These are phyloP conservation scores for Erebia aethiops DNA, from an alignment of 2,888 invertebrate genomes.

Conservation along the genomic window DNA sequence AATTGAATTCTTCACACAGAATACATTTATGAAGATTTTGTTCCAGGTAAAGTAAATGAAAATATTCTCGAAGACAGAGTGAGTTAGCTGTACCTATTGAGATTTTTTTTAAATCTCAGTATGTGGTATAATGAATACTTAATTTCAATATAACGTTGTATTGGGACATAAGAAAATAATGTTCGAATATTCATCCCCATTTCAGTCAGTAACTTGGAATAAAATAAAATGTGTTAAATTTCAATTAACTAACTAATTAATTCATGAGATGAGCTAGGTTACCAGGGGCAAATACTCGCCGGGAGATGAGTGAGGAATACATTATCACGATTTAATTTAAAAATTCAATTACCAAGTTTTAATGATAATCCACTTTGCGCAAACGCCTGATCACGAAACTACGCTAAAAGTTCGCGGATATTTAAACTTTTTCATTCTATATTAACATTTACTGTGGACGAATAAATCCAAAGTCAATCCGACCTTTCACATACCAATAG, in stretches of 20 bases:
- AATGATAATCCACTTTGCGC: conserved; percentile 38
- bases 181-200: not conserved
- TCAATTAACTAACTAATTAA: conserved; percentile 33
- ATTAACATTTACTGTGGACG: not conserved
- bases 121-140: not conserved
- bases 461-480: not conserved
- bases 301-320: conserved; percentile 36
- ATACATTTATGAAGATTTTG: not conserved
- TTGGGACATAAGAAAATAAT: not conserved
- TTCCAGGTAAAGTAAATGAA: not conserved
- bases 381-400: conserved; percentile 24
- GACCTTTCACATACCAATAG: not conserved
- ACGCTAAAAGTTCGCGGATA: not conserved
- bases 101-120: not conserved
- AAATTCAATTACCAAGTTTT: conserved; percentile 49
- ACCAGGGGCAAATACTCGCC: conserved; percentile 35
- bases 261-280: conserved; percentile 37
- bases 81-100: not conserved
- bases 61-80: not conserved
- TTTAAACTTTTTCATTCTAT: conserved; percentile 1
- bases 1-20: not conserved
- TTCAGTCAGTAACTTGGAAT: not conserved
- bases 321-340: conserved; percentile 45
- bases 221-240: conserved; percentile 10
- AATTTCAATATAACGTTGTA: not conserved